These are phyloP conservation scores for Lasioglossum morio DNA, from an alignment of 2,888 invertebrate genomes.

Conservation along the genomic window DNA sequence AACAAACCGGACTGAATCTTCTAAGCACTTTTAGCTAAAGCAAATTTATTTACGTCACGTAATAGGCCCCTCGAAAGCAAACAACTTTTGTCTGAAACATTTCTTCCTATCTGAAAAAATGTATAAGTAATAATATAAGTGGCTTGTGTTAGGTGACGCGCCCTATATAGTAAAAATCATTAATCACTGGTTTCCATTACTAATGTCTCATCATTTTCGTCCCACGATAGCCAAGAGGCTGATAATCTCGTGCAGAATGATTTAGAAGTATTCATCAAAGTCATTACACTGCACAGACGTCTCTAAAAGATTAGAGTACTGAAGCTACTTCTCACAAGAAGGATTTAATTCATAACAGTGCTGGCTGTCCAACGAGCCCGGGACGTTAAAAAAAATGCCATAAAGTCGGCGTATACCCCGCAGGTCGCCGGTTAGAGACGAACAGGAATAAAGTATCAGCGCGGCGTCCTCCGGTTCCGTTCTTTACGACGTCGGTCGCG, in stretches of 20 bases:
- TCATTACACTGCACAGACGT: background rate
- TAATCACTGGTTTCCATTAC: background rate
- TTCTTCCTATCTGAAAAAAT: too few species aligned
- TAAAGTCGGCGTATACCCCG: slow-evolving; percentile 39
- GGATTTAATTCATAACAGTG: background rate
- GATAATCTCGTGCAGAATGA: background rate
- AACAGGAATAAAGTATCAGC: slow-evolving; percentile 44
- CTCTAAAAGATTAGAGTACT: background rate
- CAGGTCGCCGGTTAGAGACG: slow-evolving; percentile 29
- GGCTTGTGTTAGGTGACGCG: too few species aligned
- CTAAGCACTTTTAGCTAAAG: too few species aligned
- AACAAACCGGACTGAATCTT: too few species aligned
- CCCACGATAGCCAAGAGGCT: background rate
- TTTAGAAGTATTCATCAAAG: background rate
- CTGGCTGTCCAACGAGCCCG: background rate
- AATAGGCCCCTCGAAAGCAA: too few species aligned
- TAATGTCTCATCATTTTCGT: too few species aligned
- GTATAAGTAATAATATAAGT: too few species aligned
- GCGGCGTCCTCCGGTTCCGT: slow-evolving; percentile 19
- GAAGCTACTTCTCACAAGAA: background rate
- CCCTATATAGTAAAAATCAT: too few species aligned
- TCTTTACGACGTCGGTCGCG: slow-evolving; percentile 55
- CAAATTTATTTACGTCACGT: too few species aligned
- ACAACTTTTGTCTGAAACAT: too few species aligned
- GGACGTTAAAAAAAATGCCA: slow-evolving; percentile 33